These are phyloP conservation scores for Pungitius pungitius DNA, from an alignment of 2,113 vertebrate species.

Conservation along the genomic window DNA sequence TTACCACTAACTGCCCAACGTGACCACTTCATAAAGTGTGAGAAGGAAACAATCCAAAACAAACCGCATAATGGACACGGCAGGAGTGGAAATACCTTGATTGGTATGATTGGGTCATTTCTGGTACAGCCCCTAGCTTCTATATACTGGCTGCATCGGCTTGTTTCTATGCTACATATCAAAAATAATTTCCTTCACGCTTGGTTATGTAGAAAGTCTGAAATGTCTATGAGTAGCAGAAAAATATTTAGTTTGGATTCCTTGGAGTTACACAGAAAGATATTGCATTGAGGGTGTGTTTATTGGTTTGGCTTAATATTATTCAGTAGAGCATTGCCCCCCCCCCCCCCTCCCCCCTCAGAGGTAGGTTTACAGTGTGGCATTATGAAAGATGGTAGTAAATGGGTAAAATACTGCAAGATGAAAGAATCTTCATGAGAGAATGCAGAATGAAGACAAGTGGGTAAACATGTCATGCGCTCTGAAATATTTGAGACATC, in stretches of 20 bases:
- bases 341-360: no score
- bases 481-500: neutral
- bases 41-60: neutral
- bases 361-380: constrained; percentile 9
- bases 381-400: constrained; percentile 17
- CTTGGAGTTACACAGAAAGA: constrained; percentile 19
- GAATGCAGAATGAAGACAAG: neutral
- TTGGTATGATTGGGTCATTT: constrained; percentile 4
- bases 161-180: constrained; percentile 37
- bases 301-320: constrained; percentile 29
- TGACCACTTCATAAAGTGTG: neutral
- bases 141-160: neutral
- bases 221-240: constrained; percentile 32
- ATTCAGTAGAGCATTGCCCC: constrained; percentile 13
- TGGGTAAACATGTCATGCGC: constrained; percentile 16
- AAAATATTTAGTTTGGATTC: constrained; percentile 50
- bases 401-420: constrained; percentile 3
- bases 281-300: constrained; percentile 24
- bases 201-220: neutral
- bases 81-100: constrained; percentile 24
- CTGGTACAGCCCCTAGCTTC: neutral
- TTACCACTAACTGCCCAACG: neutral
- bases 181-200: constrained; percentile 45
- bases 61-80: constrained; percentile 8
- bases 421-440: neutral